Conservation (phyloP, 2,113 vertebrate species). For the Alethe castanea region DNA sequence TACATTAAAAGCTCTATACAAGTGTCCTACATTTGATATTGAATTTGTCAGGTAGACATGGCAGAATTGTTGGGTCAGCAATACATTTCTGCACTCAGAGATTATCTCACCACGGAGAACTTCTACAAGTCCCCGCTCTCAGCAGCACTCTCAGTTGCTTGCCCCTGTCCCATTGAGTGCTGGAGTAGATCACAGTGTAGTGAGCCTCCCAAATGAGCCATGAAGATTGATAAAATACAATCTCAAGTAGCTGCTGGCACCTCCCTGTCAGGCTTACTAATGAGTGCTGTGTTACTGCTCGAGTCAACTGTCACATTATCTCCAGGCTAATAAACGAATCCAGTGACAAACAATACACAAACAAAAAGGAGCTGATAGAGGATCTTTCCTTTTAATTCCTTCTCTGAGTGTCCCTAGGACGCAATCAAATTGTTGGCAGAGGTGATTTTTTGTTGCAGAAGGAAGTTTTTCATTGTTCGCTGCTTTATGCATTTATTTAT, state of each 20-base stretch:
- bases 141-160: neutral
- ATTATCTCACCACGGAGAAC: slow-evolving; percentile 11
- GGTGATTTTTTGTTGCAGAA: neutral
- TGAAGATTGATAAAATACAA: slow-evolving; percentile 75
- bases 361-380: slow-evolving; percentile 62
- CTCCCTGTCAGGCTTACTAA: slow-evolving; percentile 77
- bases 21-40: neutral
- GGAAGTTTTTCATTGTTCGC: neutral
- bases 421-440: neutral
- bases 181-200: slow-evolving; percentile 48
- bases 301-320: slow-evolving; percentile 77
- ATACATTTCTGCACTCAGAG: neutral
- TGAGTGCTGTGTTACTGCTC: slow-evolving; percentile 69
- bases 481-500: neutral
- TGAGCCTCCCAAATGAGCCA: slow-evolving; percentile 69
- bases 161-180: slow-evolving; percentile 18
- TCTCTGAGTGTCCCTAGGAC: slow-evolving; percentile 17
- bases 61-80: neutral
- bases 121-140: slow-evolving; percentile 16
- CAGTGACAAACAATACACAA: slow-evolving; percentile 71
- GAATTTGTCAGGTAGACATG: neutral
- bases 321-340: slow-evolving; percentile 70
- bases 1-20: neutral
- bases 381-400: slow-evolving; percentile 60
- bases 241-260: slow-evolving; percentile 71